Conservation (phyloP, 2,888 invertebrate genomes). For the Pseudanteris insignis region DNA sequence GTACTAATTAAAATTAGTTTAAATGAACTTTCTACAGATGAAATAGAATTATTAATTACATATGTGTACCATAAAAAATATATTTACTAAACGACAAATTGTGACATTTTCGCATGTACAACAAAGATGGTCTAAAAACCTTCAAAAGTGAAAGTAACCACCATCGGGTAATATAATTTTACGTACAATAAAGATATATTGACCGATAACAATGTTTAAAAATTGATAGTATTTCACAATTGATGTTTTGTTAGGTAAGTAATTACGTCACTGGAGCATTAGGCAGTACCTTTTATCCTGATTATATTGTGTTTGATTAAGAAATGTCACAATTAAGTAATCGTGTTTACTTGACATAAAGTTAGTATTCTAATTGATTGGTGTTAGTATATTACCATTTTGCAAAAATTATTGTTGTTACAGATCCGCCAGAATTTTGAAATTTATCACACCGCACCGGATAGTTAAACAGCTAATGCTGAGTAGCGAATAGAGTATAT, state of each 20-base stretch:
- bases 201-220: not conserved
- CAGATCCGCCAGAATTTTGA: too few species aligned
- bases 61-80: slow-evolving; percentile 17
- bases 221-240: too few species aligned
- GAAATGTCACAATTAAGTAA: slow-evolving; percentile 12
- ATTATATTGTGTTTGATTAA: not conserved
- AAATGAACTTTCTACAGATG: not conserved
- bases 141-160: slow-evolving; percentile 23
- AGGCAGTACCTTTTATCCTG: not conserved
- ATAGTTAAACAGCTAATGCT: slow-evolving; percentile 6
- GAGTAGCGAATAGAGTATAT: slow-evolving; percentile 8
- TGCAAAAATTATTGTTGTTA: too few species aligned
- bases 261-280: slow-evolving; percentile 18
- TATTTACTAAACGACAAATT: slow-evolving; percentile 1
- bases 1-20: too few species aligned
- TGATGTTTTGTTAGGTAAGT: too few species aligned
- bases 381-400: slow-evolving; percentile 23
- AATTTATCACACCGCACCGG: not conserved
- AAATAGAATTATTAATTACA: slow-evolving; percentile 7
- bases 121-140: slow-evolving; percentile 2
- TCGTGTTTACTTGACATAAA: slow-evolving; percentile 1
- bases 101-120: slow-evolving; percentile 1
- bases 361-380: too few species aligned
- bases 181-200: too few species aligned
- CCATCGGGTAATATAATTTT: not conserved